These are phyloP conservation scores for Pterostichus niger DNA, from an alignment of 2,888 invertebrate species.

Conservation along the genomic window DNA sequence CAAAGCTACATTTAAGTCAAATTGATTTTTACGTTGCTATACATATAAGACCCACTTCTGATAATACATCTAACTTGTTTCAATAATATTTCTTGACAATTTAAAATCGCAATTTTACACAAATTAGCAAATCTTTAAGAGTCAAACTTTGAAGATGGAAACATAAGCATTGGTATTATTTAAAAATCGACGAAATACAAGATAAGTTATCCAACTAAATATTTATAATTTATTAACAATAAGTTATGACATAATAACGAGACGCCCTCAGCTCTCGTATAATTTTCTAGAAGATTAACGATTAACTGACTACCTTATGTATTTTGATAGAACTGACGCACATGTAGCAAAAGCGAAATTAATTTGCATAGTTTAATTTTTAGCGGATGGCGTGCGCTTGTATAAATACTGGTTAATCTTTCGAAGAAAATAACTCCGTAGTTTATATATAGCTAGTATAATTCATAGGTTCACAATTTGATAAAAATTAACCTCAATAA, in stretches of 20 bases:
- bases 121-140: conserved; percentile 9
- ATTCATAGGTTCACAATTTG: conserved; percentile 44
- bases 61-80: background rate
- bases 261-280: background rate
- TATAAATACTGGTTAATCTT: conserved; percentile 49
- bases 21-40: background rate
- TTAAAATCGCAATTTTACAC: background rate
- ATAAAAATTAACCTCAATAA: conserved; percentile 53
- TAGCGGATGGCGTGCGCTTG: conserved; percentile 40
- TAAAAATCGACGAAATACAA: background rate
- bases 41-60: background rate
- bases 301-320: conserved; percentile 8
- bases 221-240: too few species aligned
- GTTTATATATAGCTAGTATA: conserved; percentile 47
- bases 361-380: conserved; percentile 51
- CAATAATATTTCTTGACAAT: conserved; percentile 14
- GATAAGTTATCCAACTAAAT: too few species aligned
- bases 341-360: conserved; percentile 12
- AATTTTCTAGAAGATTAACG: background rate
- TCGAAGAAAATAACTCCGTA: conserved; percentile 19
- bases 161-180: conserved; percentile 23
- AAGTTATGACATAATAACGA: too few species aligned
- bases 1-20: too few species aligned
- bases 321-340: conserved; percentile 30
- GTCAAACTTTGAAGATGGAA: background rate